Percentiles rank a stretch among this genome's conserved stretches.
Conservation (phyloP, 2,888 invertebrate genomes). For the Coleophora deauratella region DNA sequence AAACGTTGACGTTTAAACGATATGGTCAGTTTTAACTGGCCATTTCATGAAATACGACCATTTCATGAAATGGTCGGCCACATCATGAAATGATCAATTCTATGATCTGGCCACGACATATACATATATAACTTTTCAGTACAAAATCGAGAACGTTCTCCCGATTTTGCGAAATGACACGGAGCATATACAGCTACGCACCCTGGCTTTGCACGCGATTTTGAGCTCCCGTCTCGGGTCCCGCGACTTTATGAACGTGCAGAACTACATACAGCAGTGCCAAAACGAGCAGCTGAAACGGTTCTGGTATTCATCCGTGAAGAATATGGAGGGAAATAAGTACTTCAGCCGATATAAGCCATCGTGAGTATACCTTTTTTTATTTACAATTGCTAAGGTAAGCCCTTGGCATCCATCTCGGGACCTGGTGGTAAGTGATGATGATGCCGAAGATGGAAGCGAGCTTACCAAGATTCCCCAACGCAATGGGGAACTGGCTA, state of each 20-base stretch:
- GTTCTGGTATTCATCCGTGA: slow-evolving; percentile 81
- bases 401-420: not conserved
- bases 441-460: no score
- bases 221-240: slow-evolving; percentile 75
- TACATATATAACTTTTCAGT: slow-evolving; percentile 5
- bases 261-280: slow-evolving; percentile 78
- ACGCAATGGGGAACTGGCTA: no score
- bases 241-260: slow-evolving; percentile 78
- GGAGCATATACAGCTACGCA: slow-evolving; percentile 78
- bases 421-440: no score
- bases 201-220: slow-evolving; percentile 78
- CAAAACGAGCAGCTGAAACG: slow-evolving; percentile 78
- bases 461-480: no score
- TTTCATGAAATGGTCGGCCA: no score
- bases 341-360: slow-evolving; percentile 77
- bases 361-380: slow-evolving; percentile 66
- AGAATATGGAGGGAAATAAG: slow-evolving; percentile 78
- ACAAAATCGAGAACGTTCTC: slow-evolving; percentile 70
- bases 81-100: no score
- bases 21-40: no score
- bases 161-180: slow-evolving; percentile 79
- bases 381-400: not conserved
- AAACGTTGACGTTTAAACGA: no score
- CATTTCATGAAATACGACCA: no score
- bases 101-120: no score